A percentile compares a stretch with the other conserved stretches of the same genome.
These are phyloP conservation scores for Smutsia gigantea DNA, from an alignment of 2,797 vertebrate species.

Conservation along the genomic window DNA sequence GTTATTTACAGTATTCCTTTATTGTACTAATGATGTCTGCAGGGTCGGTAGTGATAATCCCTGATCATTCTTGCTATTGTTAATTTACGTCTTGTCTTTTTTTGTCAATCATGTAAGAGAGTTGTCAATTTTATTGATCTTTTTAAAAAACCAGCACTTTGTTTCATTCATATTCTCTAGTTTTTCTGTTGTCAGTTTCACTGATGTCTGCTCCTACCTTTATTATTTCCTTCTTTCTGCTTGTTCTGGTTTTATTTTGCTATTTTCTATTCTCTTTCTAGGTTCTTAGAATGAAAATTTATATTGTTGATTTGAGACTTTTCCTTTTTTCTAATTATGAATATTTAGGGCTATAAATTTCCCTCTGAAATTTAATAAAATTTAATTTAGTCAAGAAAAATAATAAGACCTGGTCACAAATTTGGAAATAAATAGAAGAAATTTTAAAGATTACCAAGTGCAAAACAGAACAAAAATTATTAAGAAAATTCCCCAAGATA, in stretches of 20 bases:
- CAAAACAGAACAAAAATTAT: no score
- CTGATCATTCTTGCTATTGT: background rate
- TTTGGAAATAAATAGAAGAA: background rate
- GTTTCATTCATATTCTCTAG: slow-evolving; percentile 36
- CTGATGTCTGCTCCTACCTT: background rate
- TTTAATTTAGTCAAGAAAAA: background rate
- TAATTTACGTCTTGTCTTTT: background rate
- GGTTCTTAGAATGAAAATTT: background rate
- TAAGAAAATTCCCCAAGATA: slow-evolving; percentile 28
- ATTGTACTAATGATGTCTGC: background rate
- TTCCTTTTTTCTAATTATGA: slow-evolving; percentile 12
- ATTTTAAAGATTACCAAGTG: slow-evolving; percentile 54
- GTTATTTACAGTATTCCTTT: background rate
- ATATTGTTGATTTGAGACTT: background rate
- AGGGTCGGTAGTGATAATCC: background rate
- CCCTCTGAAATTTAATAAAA: background rate
- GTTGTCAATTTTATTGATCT: background rate
- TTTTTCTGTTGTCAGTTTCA: slow-evolving; percentile 39
- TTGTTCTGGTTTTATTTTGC: slow-evolving; percentile 33
- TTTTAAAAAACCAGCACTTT: slow-evolving; percentile 24
- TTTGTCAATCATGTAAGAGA: background rate
- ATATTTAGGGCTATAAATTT: background rate
- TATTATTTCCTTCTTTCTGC: slow-evolving; percentile 7
- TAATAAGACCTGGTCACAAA: background rate
- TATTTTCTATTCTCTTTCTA: background rate